Evolutionary conservation across 1,140 invertebrate genomes (phyloP), one percentile per base, ranked within the genome.

Genomic region (Caenorhabditis latens): DNA sequence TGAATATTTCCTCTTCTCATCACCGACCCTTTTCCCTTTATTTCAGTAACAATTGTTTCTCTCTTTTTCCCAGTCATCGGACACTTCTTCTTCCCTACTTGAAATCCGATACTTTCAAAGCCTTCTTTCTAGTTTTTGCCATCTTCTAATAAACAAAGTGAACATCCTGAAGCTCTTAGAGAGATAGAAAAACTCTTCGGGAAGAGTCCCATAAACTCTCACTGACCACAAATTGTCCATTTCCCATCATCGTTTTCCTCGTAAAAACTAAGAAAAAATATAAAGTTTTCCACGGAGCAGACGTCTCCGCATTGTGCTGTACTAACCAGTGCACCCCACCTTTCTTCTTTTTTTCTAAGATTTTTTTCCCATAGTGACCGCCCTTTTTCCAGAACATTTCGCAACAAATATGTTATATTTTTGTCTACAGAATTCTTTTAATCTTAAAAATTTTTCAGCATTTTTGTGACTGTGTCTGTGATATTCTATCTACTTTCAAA

Each of bases 181-280:
- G 32, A 32, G n/a, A n/a, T n/a, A 32, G n/a, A 32, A 24, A 50
- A 79, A 46, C 71, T 79, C 46, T 79, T 50, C 4, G 13, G 55
- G n/a, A 24, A 32, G 32, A 32, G 32, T 61, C 58, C 24, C 19
- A 9, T 40, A 5, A 40, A 16, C 24, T 40, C 40, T 79, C n/a
- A 79, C 71, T 79, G 71, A 79, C 71, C 71, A 79, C 71, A 79
- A 79, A 79, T 79, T 79, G 71, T 79, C 71, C 71, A 79, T 79
- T 79, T 79, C 71, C 71, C 71, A 50, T 50, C 71, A 79, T 24
- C 43, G n/a, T 2, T 32, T 32, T 32, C 32, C 32, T 32, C 32
- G 32, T 32, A 32, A 32, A 32, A 32, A 32, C 32, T 50, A 50
- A 24, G 53, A 79, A 79, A 79, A 79, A 8, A 8, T 24, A 79